These are phyloP conservation scores for Gallinago paraguaiae DNA, from an alignment of 2,113 vertebrate species.

Conservation along the genomic window DNA sequence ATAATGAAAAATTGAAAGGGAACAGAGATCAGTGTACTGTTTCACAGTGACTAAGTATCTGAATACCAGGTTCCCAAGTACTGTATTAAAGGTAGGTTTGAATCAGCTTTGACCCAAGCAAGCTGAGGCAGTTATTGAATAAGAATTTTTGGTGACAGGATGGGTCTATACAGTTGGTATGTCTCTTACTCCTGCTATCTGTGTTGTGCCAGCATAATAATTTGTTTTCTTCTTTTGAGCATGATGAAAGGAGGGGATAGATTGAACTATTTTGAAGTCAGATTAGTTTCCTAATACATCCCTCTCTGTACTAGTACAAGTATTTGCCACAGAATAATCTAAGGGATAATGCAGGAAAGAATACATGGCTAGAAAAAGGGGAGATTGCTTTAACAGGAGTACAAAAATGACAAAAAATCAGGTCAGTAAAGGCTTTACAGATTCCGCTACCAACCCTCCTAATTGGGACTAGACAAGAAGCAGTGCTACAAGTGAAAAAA, in stretches of 20 bases:
- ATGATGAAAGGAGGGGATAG: not conserved
- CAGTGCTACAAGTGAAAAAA: not conserved
- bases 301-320: not conserved
- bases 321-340: not conserved
- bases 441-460: not conserved
- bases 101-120: not conserved
- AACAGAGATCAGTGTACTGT: not conserved
- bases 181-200: not conserved
- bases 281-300: not conserved
- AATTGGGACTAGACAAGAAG: not conserved
- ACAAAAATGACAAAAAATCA: not conserved
- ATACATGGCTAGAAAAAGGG: not conserved
- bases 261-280: not conserved
- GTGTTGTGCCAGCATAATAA: not conserved
- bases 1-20: not conserved
- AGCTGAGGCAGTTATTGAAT: not conserved
- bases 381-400: not conserved
- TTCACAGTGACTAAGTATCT: not conserved
- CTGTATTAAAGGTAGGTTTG: not conserved
- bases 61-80: not conserved
- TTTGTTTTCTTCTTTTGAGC: not conserved
- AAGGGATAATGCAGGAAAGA: not conserved
- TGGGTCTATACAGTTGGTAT: not conserved
- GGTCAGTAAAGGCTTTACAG: not conserved
- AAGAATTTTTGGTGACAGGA: not conserved